These are phyloP conservation scores for Chondrosia reniformis DNA, from an alignment of 37 sponge, comb jelly and placozoan species.

Conservation along the genomic window DNA sequence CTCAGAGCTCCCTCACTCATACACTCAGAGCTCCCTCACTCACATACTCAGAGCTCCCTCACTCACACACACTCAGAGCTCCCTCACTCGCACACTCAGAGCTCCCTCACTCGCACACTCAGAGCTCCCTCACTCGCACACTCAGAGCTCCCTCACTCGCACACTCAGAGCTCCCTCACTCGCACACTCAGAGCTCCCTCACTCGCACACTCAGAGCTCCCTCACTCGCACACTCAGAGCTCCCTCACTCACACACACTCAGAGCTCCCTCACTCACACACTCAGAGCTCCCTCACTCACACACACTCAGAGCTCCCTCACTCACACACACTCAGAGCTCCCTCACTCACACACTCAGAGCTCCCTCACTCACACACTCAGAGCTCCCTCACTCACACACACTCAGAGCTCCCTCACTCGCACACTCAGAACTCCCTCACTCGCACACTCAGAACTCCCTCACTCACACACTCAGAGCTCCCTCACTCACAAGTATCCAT, in stretches of 20 bases:
- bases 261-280: conserved; percentile 6
- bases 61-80: conserved; percentile 16
- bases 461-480: neutral
- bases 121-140: conserved; percentile 10
- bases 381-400: no score
- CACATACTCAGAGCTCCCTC: neutral
- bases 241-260: neutral
- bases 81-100: neutral
- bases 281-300: neutral
- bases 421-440: no score
- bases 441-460: neutral
- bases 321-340: conserved; percentile 12
- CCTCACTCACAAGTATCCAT: conserved; percentile 66
- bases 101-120: neutral
- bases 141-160: no score
- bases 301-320: neutral
- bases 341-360: neutral
- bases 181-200: no score
- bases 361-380: conserved; percentile 8
- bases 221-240: conserved; percentile 17
- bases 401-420: neutral
- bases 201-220: neutral
- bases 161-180: no score
- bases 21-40: neutral
- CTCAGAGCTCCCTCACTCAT: neutral